These are phyloP conservation scores for Xanthia togata DNA, from an alignment of 2,888 invertebrate species.

Conservation along the genomic window DNA sequence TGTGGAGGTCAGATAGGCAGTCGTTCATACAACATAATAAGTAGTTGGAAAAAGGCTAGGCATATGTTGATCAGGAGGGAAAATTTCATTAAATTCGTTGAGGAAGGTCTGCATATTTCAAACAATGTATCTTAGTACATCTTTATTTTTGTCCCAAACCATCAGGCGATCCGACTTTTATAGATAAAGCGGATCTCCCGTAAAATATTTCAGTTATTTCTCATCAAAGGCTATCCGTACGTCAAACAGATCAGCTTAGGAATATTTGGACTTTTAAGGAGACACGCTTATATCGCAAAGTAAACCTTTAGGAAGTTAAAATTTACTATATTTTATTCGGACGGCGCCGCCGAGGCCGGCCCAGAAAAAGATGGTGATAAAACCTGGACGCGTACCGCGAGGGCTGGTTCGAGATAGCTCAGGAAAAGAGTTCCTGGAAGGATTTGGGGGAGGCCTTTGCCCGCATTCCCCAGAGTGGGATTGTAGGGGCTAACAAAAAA, in stretches of 20 bases:
- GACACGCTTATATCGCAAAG: conserved; percentile 6
- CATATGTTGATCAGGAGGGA: neutral
- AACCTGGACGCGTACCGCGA: too few relatives aligned
- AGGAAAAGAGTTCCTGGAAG: neutral
- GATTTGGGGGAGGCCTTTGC: neutral
- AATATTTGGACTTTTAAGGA: conserved; percentile 15
- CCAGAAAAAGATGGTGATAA: neutral
- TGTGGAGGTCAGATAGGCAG: neutral
- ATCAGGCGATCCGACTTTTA: conserved; percentile 13
- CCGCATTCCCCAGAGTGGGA: too few relatives aligned
- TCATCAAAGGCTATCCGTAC: conserved; percentile 34
- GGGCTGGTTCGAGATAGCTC: too few relatives aligned
- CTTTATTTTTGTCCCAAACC: conserved; percentile 2
- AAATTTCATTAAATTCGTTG: neutral
- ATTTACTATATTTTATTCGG: neutral
- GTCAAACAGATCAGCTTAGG: conserved; percentile 16
- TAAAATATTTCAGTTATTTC: conserved; percentile 40
- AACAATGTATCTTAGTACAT: neutral
- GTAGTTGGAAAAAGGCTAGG: neutral
- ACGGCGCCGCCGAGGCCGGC: neutral
- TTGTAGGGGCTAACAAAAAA: neutral
- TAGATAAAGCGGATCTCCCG: conserved; percentile 11
- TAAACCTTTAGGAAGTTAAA: neutral
- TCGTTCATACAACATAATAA: neutral
- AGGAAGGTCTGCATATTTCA: neutral